These are phyloP conservation scores for Drosophila insularis DNA, from an alignment of 1,140 invertebrate genomes.

Conservation along the genomic window DNA sequence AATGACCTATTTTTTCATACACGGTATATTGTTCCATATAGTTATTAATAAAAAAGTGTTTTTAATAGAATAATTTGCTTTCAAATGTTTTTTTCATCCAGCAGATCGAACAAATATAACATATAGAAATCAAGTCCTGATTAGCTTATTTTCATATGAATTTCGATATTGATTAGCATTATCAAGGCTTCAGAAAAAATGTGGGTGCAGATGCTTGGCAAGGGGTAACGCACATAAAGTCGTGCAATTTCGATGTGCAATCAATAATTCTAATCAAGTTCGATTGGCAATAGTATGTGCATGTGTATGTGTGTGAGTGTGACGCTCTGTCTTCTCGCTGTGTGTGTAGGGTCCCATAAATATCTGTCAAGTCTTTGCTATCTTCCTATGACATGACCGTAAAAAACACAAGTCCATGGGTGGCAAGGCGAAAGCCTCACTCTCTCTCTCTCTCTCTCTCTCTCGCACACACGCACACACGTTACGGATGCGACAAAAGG, in stretches of 20 bases:
- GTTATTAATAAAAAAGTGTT: too few species aligned
- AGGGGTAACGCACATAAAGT: background rate
- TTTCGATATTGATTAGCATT: background rate
- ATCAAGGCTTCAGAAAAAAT: background rate
- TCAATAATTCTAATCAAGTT: conserved; percentile 80
- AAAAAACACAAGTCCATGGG: conserved; percentile 54
- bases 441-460: background rate
- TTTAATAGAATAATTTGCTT: too few species aligned
- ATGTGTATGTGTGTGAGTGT: conserved; percentile 2
- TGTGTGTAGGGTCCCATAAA: conserved; percentile 61
- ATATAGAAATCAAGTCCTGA: too few species aligned
- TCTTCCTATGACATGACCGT: conserved; percentile 56
- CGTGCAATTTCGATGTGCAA: conserved; percentile 74
- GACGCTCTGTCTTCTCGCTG: conserved; percentile 21
- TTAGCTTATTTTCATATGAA: background rate
- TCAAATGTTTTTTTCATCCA: too few species aligned
- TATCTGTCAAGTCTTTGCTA: conserved; percentile 44
- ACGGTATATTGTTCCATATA: too few species aligned
- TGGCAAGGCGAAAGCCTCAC: background rate
- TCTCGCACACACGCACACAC: conserved; percentile 2
- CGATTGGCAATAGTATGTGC: conserved; percentile 54
- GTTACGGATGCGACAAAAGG: conserved; percentile 37
- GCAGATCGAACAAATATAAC: too few species aligned
- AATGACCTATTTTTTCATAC: too few species aligned
- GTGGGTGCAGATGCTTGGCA: conserved; percentile 26